A percentile compares a stretch with the other conserved stretches of the same genome.
Evolutionary conservation across 1,140 invertebrate genomes (phyloP).

Genomic region (Procambarus clarkii): DNA sequence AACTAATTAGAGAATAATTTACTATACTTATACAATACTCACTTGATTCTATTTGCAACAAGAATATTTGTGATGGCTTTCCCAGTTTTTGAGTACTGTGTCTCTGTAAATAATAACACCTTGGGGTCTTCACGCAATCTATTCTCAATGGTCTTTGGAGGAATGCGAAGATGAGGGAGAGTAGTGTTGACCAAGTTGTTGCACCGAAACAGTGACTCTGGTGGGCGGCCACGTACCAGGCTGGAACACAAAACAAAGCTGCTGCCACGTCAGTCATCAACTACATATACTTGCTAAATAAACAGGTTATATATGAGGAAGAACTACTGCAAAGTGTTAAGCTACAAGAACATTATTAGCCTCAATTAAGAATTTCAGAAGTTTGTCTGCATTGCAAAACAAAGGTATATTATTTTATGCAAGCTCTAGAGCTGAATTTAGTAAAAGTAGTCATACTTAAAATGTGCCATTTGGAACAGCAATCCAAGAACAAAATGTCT

Average conservation of each 20-base stretch:
- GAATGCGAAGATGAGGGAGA: slow-evolving; percentile 17
- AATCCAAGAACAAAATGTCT: too few relatives aligned
- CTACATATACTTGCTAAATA: neutral
- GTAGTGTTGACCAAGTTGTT: neutral
- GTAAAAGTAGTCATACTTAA: too few relatives aligned
- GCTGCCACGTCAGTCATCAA: slow-evolving; percentile 27
- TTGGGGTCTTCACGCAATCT: slow-evolving; percentile 91
- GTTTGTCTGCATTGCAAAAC: too few relatives aligned
- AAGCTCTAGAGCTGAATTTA: too few relatives aligned
- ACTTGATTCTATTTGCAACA: slow-evolving; percentile 87
- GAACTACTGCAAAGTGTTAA: too few relatives aligned
- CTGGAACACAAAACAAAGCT: slow-evolving; percentile 63
- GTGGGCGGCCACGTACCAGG: slow-evolving; percentile 56
- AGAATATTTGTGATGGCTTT: slow-evolving; percentile 93
- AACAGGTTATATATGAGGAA: too few relatives aligned
- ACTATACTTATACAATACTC: too few relatives aligned
- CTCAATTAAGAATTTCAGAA: too few relatives aligned
- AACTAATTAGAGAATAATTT: too few relatives aligned
- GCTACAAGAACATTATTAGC: too few relatives aligned
- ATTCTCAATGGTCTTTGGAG: slow-evolving; percentile 80
- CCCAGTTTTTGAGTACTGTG: slow-evolving; percentile 92
- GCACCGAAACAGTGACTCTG: slow-evolving; percentile 47
- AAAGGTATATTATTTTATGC: too few relatives aligned
- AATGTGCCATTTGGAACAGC: too few relatives aligned
- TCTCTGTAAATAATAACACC: slow-evolving; percentile 96